phyloP scores from a whole-genome alignment of 2,797 vertebrate species.

The Eurystomus glaucurus region DNA sequence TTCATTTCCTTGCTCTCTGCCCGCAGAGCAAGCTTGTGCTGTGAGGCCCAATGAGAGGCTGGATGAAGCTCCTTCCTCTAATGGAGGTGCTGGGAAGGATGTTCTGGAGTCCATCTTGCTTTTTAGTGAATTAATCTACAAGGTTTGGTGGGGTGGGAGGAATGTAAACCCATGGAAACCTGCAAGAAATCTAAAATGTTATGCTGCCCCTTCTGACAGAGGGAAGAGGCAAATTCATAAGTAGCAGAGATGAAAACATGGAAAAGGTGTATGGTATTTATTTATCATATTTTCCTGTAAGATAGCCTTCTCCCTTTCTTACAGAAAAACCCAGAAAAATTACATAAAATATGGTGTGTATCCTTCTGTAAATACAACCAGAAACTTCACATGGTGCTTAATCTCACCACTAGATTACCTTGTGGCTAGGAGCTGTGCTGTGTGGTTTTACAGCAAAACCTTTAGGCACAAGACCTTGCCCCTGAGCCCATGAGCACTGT shows the following conservation, averaged over 20 bases:
- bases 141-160: background rate
- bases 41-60: background rate
- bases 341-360: rapidly evolving
- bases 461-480: rapidly evolving
- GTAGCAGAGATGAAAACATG: background rate
- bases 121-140: background rate
- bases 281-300: background rate
- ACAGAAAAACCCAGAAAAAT: background rate
- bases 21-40: background rate
- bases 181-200: background rate
- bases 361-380: background rate
- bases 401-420: rapidly evolving
- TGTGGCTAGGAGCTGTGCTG: background rate
- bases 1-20: background rate
- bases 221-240: background rate
- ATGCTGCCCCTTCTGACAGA: background rate
- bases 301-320: background rate
- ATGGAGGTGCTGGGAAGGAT: background rate
- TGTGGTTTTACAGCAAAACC: background rate
- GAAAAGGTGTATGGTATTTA: background rate
- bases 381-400: background rate
- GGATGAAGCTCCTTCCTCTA: background rate
- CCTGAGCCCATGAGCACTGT: background rate
- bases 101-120: background rate
- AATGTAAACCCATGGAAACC: background rate